A percentile compares a stretch with the other conserved stretches of the same genome.
Conservation (phyloP, 2,888 invertebrate species). For the Nomada ruficornis region DNA sequence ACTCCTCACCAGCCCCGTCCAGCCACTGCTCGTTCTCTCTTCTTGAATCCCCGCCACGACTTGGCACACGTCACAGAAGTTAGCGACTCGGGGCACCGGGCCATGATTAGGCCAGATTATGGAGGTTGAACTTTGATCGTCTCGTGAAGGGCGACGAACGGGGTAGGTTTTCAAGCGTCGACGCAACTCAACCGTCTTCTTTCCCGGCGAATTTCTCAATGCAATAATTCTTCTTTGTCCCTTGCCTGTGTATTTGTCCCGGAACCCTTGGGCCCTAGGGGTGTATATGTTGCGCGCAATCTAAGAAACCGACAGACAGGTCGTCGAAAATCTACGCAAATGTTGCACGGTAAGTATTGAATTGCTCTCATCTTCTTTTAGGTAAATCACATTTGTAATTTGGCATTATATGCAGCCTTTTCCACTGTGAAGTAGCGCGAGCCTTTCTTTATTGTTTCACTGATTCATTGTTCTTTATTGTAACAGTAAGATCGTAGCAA, state of each 20-base stretch:
- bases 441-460: neutral
- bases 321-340: no score
- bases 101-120: conserved; percentile 77
- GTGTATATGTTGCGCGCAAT: no score
- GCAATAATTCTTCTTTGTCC: neutral
- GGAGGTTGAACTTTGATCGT: conserved; percentile 76
- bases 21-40: conserved; percentile 56
- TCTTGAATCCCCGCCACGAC: conserved; percentile 74
- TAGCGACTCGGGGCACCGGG: conserved; percentile 76
- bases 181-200: conserved; percentile 35
- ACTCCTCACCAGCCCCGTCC: conserved; percentile 46
- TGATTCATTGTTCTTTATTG: neutral
- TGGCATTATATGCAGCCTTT: no score
- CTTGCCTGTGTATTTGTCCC: neutral
- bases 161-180: conserved; percentile 59
- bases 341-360: no score
- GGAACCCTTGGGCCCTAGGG: no score
- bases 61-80: conserved; percentile 82
- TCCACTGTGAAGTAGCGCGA: no score
- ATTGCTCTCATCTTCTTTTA: no score
- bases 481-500: neutral
- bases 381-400: no score
- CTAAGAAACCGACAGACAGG: no score
- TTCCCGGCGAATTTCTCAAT: conserved; percentile 30
- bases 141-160: conserved; percentile 59